Percentiles rank a stretch among this genome's conserved stretches.
Conservation (phyloP, 2,113 vertebrate species). For the Platysternon megacephalum region DNA sequence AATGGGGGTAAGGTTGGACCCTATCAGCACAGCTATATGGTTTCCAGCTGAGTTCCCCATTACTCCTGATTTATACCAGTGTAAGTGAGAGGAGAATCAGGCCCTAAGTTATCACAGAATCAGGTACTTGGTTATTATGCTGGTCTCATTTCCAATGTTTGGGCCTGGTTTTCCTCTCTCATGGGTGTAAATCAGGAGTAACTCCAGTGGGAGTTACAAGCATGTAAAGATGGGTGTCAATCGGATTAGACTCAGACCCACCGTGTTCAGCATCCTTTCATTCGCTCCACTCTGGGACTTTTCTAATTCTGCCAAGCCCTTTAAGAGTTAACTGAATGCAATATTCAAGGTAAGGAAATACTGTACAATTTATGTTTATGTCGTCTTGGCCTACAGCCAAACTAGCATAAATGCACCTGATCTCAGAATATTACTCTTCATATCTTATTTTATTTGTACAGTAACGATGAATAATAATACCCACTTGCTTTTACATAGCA, state of each 20-base stretch:
- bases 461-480: neutral
- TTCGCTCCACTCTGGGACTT: neutral
- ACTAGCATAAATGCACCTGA: neutral
- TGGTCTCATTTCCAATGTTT: neutral
- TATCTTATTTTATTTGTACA: neutral
- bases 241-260: neutral
- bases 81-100: neutral
- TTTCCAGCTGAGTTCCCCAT: neutral
- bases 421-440: constrained; percentile 27
- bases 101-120: neutral
- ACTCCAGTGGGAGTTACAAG: neutral
- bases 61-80: neutral
- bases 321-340: neutral
- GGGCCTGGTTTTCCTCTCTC: neutral
- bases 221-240: neutral
- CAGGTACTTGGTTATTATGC: neutral
- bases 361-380: neutral
- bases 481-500: neutral
- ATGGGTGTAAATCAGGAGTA: neutral
- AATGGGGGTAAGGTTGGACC: neutral
- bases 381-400: neutral
- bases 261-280: neutral
- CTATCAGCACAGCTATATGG: neutral
- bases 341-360: neutral
- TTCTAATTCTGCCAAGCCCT: neutral